A percentile compares a stretch with the other conserved stretches of the same genome.
Conservation (phyloP, 2,888 invertebrate species). For the Drosophila eohydei region DNA sequence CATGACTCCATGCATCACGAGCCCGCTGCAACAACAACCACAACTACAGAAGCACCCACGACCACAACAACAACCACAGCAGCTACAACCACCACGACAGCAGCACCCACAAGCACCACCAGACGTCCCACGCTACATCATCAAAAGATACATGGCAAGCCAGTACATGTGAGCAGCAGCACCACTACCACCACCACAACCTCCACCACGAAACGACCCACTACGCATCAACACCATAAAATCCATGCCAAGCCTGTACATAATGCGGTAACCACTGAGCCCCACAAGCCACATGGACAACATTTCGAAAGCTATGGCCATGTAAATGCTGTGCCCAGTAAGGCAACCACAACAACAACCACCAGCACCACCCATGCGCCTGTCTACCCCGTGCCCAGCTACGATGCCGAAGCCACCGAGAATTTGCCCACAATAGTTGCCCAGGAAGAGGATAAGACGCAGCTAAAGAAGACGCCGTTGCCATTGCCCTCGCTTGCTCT, state of each 20-base stretch:
- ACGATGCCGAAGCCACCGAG: slow-evolving; percentile 44
- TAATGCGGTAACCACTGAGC: slow-evolving; percentile 37
- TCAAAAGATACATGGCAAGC: slow-evolving; percentile 55
- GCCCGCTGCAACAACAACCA: slow-evolving; percentile 14
- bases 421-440: slow-evolving; percentile 29
- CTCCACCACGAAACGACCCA: slow-evolving; percentile 38
- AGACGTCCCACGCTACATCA: slow-evolving; percentile 51
- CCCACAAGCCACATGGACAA: slow-evolving; percentile 39
- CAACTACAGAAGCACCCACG: background rate
- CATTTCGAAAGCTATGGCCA: slow-evolving; percentile 52
- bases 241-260: slow-evolving; percentile 58
- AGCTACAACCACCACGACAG: slow-evolving; percentile 17
- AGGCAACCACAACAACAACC: slow-evolving; percentile 32
- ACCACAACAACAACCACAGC: slow-evolving; percentile 35
- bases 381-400: slow-evolving; percentile 74
- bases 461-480: slow-evolving; percentile 63
- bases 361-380: slow-evolving; percentile 55
- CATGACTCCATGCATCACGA: slow-evolving; percentile 20
- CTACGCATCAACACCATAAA: slow-evolving; percentile 50
- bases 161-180: slow-evolving; percentile 8
- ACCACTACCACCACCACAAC: slow-evolving; percentile 27
- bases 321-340: slow-evolving; percentile 40
- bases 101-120: slow-evolving; percentile 39
- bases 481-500: slow-evolving; percentile 62
- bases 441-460: slow-evolving; percentile 8